phyloP scores from a whole-genome alignment of 2,113 vertebrate species.

The Cryptomyrus ogoouensis region DNA sequence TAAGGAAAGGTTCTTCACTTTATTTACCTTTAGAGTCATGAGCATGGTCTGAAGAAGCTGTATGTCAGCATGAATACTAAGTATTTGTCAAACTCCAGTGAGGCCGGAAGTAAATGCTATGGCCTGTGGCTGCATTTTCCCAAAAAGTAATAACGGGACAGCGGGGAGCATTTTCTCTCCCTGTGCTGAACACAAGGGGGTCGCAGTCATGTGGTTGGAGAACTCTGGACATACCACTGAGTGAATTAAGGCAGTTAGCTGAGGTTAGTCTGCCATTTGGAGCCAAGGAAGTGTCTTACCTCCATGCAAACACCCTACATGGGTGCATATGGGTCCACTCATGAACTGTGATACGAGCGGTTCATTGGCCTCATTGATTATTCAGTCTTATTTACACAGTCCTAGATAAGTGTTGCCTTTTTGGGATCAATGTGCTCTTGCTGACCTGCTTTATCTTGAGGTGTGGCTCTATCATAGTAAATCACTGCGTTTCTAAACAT shows the following conservation, averaged over 20 bases:
- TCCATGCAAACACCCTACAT: neutral
- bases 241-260: neutral
- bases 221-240: neutral
- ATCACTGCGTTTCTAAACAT: neutral
- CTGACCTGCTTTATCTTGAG: neutral
- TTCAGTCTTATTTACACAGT: neutral
- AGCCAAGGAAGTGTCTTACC: neutral
- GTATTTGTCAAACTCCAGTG: neutral
- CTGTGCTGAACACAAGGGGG: neutral
- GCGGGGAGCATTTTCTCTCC: neutral
- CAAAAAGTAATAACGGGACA: neutral
- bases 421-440: neutral
- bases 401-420: neutral
- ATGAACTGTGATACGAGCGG: neutral
- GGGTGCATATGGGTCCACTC: neutral
- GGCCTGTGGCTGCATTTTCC: neutral
- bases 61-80: neutral
- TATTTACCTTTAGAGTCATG: neutral
- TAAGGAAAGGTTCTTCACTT: neutral
- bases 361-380: neutral
- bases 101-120: neutral
- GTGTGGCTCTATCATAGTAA: neutral
- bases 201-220: neutral
- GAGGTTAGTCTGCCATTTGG: neutral
- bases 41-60: neutral